phyloP scores from a whole-genome alignment of 2,113 vertebrate genomes.

The Salvelinus namaycush region DNA sequence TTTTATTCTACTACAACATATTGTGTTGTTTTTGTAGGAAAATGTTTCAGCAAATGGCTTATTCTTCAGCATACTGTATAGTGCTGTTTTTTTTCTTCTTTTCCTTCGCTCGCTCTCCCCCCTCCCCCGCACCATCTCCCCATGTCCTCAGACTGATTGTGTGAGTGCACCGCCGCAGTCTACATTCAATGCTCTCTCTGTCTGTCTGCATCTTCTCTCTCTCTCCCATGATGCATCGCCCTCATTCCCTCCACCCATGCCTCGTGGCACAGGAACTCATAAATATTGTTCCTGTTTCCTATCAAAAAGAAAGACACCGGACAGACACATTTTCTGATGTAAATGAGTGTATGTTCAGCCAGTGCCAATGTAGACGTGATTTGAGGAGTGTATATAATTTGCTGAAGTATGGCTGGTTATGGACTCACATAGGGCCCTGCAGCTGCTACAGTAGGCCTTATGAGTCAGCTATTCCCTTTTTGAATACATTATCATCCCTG shows the following conservation, averaged over 20 bases:
- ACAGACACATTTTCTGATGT: neutral
- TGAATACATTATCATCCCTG: too few relatives aligned
- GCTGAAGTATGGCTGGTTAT: too few relatives aligned
- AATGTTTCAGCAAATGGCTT: neutral
- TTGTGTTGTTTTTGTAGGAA: neutral
- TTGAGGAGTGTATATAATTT: too few relatives aligned
- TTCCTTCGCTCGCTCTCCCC: neutral
- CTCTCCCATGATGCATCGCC: neutral
- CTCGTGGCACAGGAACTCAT: neutral
- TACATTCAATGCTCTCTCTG: slow-evolving; percentile 10
- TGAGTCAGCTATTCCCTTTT: too few relatives aligned
- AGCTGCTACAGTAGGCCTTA: too few relatives aligned
- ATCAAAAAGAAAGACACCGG: neutral
- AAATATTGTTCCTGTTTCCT: neutral
- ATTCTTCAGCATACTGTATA: neutral
- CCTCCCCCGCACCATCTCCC: neutral
- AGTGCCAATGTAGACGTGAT: too few relatives aligned
- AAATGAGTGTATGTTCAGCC: neutral
- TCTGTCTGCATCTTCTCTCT: neutral
- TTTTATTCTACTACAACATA: neutral
- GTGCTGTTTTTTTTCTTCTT: neutral
- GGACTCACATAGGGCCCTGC: too few relatives aligned
- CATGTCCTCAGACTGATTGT: neutral
- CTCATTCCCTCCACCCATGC: neutral
- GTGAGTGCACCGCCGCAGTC: neutral